Evolutionary conservation across 1,140 invertebrate species (phyloP), one percentile per base, ranked within the genome.

Genomic region (Pomacea maculata): DNA sequence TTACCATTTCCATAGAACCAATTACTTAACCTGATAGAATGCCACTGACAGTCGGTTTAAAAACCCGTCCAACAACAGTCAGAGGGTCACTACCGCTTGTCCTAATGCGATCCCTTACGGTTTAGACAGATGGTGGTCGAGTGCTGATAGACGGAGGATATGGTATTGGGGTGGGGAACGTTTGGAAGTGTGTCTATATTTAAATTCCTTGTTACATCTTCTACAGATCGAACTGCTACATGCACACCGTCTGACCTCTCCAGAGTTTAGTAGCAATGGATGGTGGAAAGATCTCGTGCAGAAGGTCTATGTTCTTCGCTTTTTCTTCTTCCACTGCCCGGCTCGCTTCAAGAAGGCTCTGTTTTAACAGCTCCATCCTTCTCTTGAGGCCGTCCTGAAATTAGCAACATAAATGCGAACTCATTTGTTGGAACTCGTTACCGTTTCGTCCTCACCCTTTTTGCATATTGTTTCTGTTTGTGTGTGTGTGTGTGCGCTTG

Each of bases 351-450:
- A 97, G 96, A 87, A 99, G 98, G 29, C 96, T 97, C 87, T 95
- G 96, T 91, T 97, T 97, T 85, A 98, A 92, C 92, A 98, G 97
- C 87, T 98, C 97, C 97, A 99, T 98, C 83, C 97, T 93, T 87
- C 96, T 94, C 85, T 97, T 95, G 29, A 98, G 92, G n/a, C 97
- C 96, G 88, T 98, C 97, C 95, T 98, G 92, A 63, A 72, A 82
- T 3, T 71, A 65, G 61, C 15, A 57, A 45, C 19, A n/a, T 70
- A 14, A 70, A 70, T 25, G 29, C 21, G 29, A 14, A n/a, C 21
- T 12, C 67, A n/a, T n/a, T n/a, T 70, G 45, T 54, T 11, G n/a
- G 67, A 70, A 63, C 52, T n/a, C 15, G 55, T 45, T 25, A 14
- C 61, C 7, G 3, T 34, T 25, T 57, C 52, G n/a, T n/a, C 72